These are phyloP conservation scores for Coracias cyanogaster DNA, from an alignment of 2,797 vertebrate species.

Conservation along the genomic window DNA sequence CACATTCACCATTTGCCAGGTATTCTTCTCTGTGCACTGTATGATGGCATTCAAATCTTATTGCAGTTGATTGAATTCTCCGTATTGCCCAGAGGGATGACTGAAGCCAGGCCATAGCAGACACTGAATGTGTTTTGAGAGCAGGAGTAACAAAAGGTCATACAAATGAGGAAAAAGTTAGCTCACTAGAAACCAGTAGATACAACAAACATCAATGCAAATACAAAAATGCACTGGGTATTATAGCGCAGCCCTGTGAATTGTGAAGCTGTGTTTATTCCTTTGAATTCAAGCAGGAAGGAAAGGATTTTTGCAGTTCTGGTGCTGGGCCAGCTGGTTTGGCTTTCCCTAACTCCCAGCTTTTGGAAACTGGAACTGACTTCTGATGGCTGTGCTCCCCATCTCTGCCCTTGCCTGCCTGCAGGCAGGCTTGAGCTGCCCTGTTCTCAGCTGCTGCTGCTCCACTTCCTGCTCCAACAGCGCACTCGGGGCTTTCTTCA, in stretches of 20 bases:
- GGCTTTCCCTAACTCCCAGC: conserved; percentile 14
- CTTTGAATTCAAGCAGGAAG: conserved; percentile 60
- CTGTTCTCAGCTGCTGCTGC: background rate
- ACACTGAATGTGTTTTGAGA: background rate
- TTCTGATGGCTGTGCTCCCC: background rate
- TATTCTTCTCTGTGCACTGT: background rate
- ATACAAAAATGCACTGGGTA: background rate
- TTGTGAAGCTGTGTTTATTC: conserved; percentile 43
- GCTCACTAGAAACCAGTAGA: background rate
- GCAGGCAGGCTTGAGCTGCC: background rate
- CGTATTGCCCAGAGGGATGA: background rate
- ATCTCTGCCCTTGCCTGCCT: background rate
- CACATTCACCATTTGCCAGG: background rate
- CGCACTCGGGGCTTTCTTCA: background rate
- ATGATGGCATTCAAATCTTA: background rate
- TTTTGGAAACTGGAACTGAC: background rate
- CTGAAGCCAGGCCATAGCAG: background rate
- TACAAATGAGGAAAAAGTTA: conserved; percentile 3
- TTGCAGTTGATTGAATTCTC: background rate
- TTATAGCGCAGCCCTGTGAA: background rate
- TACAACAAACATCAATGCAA: background rate
- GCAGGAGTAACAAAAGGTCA: background rate
- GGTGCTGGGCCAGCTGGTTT: background rate
- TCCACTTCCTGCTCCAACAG: background rate
- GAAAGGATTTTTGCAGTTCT: conserved; percentile 7